Base-by-base conservation (phyloP, 1,140 invertebrate genomes). In the Drosophila pruinosa region DNA sequence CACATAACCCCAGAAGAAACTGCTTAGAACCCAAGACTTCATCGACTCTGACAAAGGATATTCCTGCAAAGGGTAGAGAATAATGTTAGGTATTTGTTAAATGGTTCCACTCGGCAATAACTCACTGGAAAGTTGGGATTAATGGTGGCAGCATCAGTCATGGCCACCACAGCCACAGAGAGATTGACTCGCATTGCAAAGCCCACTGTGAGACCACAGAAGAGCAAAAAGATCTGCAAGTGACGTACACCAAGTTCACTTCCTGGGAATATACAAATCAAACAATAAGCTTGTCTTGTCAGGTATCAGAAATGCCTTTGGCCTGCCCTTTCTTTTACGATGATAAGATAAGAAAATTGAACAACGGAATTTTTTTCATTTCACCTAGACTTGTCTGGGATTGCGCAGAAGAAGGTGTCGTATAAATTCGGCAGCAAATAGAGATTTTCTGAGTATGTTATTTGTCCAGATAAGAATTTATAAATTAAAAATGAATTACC, bases 121-220 rank as follows among this genome's bases (percentile, higher is more conserved):
- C 54, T 92, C 50, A 72, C 79, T 6, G 65, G 61, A 65, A 71
- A 82, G 17, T 76, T 15, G 0, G 79, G 65, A 68, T 82, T 73
- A 12, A 74, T 68, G 7, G 15, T 7, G 2, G 62, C 26, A 15
- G 65, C 47, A 53, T 94, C 92, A 0, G 93, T 94, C 94, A 95
- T 95, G 14, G 94, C 94, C 0, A 95, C 94, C 8, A 95, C 93
- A 0, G 93, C 94, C 50, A 95, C 94, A 10, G 94, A 94, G 71
- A 95, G 92, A 50, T 94, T 94, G n/a, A 94, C 93, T 41, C 94
- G 89, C 76, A 94, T 93, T 4, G 92, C 92, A 64, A 94, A 95
- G 0, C 93, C 94, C 10, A 94, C 90, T 0, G 93, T 74, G 70
- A 94, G 92, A 0, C 93, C 92, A 3, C 94, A 56, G 69, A 95